Evolutionary conservation across 1,140 invertebrate species (phyloP).

Genomic region (Hyles vespertilio): DNA sequence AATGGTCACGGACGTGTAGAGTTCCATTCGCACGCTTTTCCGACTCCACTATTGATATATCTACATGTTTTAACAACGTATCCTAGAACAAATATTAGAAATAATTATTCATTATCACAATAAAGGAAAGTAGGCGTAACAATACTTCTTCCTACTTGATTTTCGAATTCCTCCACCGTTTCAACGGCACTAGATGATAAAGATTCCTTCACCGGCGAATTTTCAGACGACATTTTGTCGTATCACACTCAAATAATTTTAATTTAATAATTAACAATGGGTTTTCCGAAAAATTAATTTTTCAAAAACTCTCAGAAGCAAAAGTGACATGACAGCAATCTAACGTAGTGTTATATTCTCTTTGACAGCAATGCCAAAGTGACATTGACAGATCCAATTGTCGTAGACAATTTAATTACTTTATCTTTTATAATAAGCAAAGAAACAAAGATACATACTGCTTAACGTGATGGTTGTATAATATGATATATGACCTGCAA

Average conservation of each 20-base stretch:
- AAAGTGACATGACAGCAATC: slow-evolving; percentile 7
- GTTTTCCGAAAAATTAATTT: slow-evolving; percentile 6
- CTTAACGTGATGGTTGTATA: too few species aligned
- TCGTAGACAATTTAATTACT: too few species aligned
- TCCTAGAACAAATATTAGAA: slow-evolving; percentile 76
- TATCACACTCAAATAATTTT: slow-evolving; percentile 5
- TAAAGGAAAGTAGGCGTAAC: slow-evolving; percentile 46
- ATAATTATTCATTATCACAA: slow-evolving; percentile 29
- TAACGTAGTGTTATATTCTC: neutral
- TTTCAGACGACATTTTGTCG: slow-evolving; percentile 55
- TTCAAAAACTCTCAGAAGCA: slow-evolving; percentile 8
- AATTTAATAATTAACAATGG: neutral
- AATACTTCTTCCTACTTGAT: slow-evolving; percentile 41
- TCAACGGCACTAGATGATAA: slow-evolving; percentile 46
- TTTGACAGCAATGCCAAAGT: too few species aligned
- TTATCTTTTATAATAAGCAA: neutral
- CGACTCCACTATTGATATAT: slow-evolving; percentile 89
- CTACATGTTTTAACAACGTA: slow-evolving; percentile 84
- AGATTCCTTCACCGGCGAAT: slow-evolving; percentile 55
- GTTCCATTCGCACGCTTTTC: slow-evolving; percentile 88
- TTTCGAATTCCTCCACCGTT: slow-evolving; percentile 55
- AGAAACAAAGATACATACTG: neutral
- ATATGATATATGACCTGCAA: too few species aligned
- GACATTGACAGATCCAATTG: neutral
- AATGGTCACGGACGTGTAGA: slow-evolving; percentile 88